Conservation (phyloP, 2,113 vertebrate species). For the Cyanoliseus patagonus region DNA sequence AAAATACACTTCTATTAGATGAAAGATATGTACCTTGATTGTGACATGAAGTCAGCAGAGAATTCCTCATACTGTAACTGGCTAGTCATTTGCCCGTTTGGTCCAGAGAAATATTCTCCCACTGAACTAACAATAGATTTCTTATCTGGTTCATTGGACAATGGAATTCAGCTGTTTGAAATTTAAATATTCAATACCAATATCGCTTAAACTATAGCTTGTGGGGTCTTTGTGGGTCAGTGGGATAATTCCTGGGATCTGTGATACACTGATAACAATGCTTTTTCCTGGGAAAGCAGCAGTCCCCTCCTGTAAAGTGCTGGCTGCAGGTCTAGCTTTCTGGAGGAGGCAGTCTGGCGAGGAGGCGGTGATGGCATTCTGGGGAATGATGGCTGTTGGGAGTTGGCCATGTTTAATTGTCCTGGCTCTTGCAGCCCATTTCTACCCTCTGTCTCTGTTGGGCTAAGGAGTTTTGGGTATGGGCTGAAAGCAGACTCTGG, state of each 20-base stretch:
- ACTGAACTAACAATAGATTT: constrained; percentile 10
- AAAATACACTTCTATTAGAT: not conserved
- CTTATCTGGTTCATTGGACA: not conserved
- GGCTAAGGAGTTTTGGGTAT: not conserved
- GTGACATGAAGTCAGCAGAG: not conserved
- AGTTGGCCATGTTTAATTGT: not conserved
- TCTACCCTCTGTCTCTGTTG: not conserved
- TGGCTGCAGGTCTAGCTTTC: not conserved
- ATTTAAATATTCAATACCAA: not conserved
- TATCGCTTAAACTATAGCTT: not conserved
- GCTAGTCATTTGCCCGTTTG: not conserved
- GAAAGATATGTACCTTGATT: not conserved
- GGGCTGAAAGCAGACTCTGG: not conserved
- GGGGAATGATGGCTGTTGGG: not conserved
- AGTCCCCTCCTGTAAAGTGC: not conserved
- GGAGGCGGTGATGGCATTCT: not conserved
- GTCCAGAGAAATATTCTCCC: constrained; percentile 28
- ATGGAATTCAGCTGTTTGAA: constrained; percentile 1
- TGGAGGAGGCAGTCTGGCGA: not conserved
- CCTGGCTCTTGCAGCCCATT: not conserved
- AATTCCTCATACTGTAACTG: not conserved
- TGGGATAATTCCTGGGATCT: not conserved
- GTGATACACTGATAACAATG: not conserved
- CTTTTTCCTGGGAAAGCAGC: not conserved
- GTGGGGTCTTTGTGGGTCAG: not conserved